Percentiles rank a stretch among this genome's conserved stretches.
These are phyloP conservation scores for Halictus quadricinctus DNA, from an alignment of 2,888 invertebrate species.

Conservation along the genomic window DNA sequence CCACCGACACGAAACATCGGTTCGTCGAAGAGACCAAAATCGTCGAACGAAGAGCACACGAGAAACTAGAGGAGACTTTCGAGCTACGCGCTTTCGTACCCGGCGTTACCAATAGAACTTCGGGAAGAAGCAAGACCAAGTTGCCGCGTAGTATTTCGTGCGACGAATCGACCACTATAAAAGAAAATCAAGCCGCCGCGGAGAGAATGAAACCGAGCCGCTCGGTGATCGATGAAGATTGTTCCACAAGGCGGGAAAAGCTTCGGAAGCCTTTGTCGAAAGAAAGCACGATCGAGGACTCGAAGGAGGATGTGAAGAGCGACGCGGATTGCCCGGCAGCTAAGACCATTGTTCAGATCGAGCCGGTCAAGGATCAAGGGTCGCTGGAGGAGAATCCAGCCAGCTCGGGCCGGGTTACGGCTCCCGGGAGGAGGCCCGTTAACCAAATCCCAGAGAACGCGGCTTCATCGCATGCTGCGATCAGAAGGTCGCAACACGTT, in stretches of 20 bases:
- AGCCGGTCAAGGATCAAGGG: slow-evolving; percentile 1
- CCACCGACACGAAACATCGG: slow-evolving; percentile 39
- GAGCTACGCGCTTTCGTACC: slow-evolving; percentile 39
- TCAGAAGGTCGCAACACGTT: slow-evolving; percentile 62
- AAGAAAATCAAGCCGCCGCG: background rate
- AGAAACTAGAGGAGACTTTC: slow-evolving; percentile 27
- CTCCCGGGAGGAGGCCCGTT: slow-evolving; percentile 53
- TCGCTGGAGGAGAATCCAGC: background rate
- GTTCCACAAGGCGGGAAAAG: background rate
- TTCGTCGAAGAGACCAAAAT: slow-evolving; percentile 27
- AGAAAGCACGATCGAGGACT: background rate
- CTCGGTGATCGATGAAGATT: slow-evolving; percentile 9
- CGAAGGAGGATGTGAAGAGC: background rate
- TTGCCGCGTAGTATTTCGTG: slow-evolving; percentile 22
- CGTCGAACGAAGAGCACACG: background rate
- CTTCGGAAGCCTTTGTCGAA: background rate
- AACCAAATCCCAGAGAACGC: slow-evolving; percentile 67
- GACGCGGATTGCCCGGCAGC: background rate
- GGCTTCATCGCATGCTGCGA: slow-evolving; percentile 48
- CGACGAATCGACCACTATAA: background rate
- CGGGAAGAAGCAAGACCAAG: background rate
- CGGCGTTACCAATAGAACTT: slow-evolving; percentile 20
- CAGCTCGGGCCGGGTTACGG: background rate
- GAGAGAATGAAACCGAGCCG: slow-evolving; percentile 25
- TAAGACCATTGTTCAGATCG: slow-evolving; percentile 30